Base-by-base conservation (phyloP, 2,113 vertebrate species). In the Centropus unirufus region DNA sequence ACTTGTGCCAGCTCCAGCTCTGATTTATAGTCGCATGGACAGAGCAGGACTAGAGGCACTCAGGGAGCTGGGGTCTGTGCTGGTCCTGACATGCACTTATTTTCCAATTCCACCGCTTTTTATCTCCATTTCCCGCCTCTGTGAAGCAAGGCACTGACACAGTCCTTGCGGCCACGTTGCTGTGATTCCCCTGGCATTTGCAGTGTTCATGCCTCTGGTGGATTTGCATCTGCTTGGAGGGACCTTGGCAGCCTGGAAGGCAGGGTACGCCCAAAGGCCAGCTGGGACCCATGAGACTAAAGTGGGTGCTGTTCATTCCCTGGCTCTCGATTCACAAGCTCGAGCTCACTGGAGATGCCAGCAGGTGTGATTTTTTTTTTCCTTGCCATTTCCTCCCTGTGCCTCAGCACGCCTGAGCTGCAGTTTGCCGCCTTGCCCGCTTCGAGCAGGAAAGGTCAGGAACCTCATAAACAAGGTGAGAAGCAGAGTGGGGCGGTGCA, bases 401-500 rank as follows among this genome's bases (percentile, higher is more conserved):
- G 68, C 62, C 77, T 69, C 72, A n/a, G 64, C 1, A 0, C 10
- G 8, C 67, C 3, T 4, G 30, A 92, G 89, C 83, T 78, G 93
- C 93, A 40, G 83, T 93, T 95, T 78, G 66, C 87, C 23, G 3
- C 54, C 95, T 93, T 72, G 92, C 74, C 79, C 9, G 79, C 90
- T 79, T 80, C 19, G 0, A 95, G 94, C 95, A 63, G 78, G 84
- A 90, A 96, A 96, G 97, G 96, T 96, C 91, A 75, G 87, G 95
- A 90, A 79, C 95, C 97, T 93, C 95, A 92, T 95, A 95, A 95
- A 90, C 87, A 95, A 95, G 95, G 96, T 95, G 95, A 96, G 93
- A 68, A 86, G 80, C 87, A 7, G 89, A 92, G 54, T 52, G 67
- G 83, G 93, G 88, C 10, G 23, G 92, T 26, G 13, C 12, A 4